A percentile compares a stretch with the other conserved stretches of the same genome.
These are phyloP conservation scores for Odobenus rosmarus DNA, from an alignment of 2,113 vertebrate genomes.

Conservation along the genomic window DNA sequence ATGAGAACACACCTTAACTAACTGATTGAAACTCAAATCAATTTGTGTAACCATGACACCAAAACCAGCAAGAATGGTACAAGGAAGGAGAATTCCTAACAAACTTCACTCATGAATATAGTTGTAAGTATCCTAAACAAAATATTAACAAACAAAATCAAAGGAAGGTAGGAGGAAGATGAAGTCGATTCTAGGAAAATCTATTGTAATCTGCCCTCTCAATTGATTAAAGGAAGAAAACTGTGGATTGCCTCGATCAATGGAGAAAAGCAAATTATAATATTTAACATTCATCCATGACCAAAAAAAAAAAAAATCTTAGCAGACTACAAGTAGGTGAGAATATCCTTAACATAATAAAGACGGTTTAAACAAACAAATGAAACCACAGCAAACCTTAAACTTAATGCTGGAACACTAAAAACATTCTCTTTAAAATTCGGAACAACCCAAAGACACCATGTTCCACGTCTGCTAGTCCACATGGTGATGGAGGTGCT, in stretches of 20 bases:
- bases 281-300: background rate
- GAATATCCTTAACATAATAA: background rate
- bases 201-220: background rate
- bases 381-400: background rate
- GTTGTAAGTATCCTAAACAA: background rate
- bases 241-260: background rate
- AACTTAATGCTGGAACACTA: background rate
- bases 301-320: background rate
- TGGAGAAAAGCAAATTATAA: background rate
- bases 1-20: too few relatives aligned
- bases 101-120: background rate
- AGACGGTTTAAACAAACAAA: background rate
- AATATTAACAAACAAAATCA: background rate
- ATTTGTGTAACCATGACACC: fast-evolving
- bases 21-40: background rate
- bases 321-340: background rate
- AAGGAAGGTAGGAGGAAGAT: background rate
- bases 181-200: background rate
- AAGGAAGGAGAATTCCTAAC: background rate
- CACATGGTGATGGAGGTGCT: background rate
- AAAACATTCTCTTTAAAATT: background rate
- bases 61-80: background rate
- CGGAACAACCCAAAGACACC: background rate
- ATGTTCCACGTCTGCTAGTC: background rate
- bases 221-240: background rate